Conservation (phyloP, 1,140 invertebrate species). For the Nylanderia fulva region DNA sequence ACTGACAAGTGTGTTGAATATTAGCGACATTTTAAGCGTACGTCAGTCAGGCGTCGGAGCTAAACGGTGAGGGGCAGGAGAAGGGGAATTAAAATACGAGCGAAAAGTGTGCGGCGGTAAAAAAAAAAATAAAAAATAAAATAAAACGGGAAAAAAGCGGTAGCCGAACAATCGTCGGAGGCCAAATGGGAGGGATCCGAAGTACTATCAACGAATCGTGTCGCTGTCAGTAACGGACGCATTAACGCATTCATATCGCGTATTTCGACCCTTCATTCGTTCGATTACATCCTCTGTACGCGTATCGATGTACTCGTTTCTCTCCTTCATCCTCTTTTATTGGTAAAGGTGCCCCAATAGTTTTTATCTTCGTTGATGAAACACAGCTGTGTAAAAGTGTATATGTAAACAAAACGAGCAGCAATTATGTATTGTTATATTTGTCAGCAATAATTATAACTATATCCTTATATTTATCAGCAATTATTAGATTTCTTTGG, state of each 20-base stretch:
- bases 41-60: slow-evolving; percentile 28
- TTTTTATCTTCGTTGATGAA: slow-evolving; percentile 12
- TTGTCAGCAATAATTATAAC: too few relatives aligned
- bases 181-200: slow-evolving; percentile 68
- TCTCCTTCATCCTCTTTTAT: slow-evolving; percentile 62
- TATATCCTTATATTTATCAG: too few relatives aligned
- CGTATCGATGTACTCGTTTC: slow-evolving; percentile 47
- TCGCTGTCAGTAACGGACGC: slow-evolving; percentile 81
- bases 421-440: too few relatives aligned
- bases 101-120: slow-evolving; percentile 37
- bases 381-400: slow-evolving; percentile 14
- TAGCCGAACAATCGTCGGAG: slow-evolving; percentile 32
- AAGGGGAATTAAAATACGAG: slow-evolving; percentile 65
- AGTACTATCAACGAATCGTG: slow-evolving; percentile 81
- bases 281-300: slow-evolving; percentile 64
- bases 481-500: too few relatives aligned
- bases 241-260: slow-evolving; percentile 83
- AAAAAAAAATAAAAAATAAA: too few relatives aligned
- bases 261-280: slow-evolving; percentile 76
- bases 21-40: slow-evolving; percentile 67
- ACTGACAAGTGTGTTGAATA: slow-evolving; percentile 68
- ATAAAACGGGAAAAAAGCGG: slow-evolving; percentile 13
- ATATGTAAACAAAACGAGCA: too few relatives aligned
- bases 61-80: too few relatives aligned
- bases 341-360: slow-evolving; percentile 63